Percentiles rank a stretch among this genome's conserved stretches.
phyloP scores from a whole-genome alignment of 2,797 vertebrate species.

The Hydrophis major region DNA sequence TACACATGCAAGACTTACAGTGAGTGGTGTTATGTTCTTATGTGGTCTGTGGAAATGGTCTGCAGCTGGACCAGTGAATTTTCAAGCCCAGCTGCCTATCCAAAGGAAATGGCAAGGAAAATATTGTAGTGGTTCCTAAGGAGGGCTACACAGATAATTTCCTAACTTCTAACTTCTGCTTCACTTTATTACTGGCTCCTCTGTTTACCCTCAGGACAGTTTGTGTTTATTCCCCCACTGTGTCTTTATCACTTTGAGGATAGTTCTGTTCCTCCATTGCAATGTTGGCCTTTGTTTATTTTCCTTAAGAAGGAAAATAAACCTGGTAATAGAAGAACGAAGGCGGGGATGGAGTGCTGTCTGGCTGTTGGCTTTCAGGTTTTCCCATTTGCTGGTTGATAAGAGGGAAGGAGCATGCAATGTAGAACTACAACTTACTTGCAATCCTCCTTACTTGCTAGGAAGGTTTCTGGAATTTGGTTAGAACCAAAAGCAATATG shows the following conservation, averaged over 20 bases:
- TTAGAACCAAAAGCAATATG: neutral
- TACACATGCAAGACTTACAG: neutral
- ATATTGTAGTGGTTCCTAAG: neutral
- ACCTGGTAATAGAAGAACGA: neutral
- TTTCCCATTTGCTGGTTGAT: neutral
- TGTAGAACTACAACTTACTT: neutral
- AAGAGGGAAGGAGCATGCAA: neutral
- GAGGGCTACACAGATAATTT: neutral
- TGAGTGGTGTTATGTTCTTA: neutral
- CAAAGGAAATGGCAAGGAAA: neutral
- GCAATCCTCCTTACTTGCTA: neutral
- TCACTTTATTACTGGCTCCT: neutral
- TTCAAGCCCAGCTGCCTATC: neutral
- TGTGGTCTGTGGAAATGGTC: neutral
- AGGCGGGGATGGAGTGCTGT: neutral
- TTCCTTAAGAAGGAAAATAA: neutral
- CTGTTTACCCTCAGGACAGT: neutral
- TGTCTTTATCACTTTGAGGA: neutral
- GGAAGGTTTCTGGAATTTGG: neutral
- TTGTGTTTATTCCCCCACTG: neutral
- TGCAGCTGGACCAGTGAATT: neutral
- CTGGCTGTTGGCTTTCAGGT: neutral
- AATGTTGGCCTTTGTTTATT: neutral
- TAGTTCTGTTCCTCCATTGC: neutral
- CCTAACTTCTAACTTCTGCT: neutral